Percentiles rank a stretch among this genome's conserved stretches.
Evolutionary conservation across 2,888 invertebrate species (phyloP).

Genomic region (Hydriomena furcata): DNA sequence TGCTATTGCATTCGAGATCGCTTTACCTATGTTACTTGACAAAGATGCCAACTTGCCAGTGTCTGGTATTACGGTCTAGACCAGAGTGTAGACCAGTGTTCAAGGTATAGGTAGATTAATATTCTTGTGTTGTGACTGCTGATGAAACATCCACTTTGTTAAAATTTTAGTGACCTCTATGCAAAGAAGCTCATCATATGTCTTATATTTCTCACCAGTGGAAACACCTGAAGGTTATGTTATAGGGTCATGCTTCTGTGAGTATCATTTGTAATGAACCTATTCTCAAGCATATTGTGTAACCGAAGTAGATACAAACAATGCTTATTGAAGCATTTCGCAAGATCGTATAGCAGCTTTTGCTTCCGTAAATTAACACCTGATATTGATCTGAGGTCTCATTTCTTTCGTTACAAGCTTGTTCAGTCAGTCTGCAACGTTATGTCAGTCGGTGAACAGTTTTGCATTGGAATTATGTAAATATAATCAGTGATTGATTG

Average conservation of each 20-base stretch:
- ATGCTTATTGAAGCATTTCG: conserved; percentile 46
- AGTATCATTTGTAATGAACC: conserved; percentile 2
- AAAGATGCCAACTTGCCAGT: too few species aligned
- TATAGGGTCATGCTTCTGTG: neutral
- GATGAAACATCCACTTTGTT: too few species aligned
- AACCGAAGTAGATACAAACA: conserved; percentile 31
- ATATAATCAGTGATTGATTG: conserved; percentile 2
- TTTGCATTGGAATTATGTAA: conserved; percentile 4
- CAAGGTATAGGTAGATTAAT: too few species aligned
- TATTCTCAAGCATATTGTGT: conserved; percentile 31
- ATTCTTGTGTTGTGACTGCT: too few species aligned
- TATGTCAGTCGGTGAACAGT: conserved; percentile 33
- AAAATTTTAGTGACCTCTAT: too few species aligned
- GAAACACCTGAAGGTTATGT: too few species aligned
- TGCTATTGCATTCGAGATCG: too few species aligned
- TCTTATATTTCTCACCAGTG: too few species aligned
- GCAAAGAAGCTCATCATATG: too few species aligned
- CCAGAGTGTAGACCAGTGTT: too few species aligned
- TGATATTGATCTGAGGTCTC: conserved; percentile 41
- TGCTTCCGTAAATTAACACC: conserved; percentile 50
- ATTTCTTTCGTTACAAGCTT: conserved; percentile 32
- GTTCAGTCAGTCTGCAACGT: conserved; percentile 37
- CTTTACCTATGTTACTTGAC: too few species aligned
- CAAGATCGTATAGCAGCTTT: conserved; percentile 47
- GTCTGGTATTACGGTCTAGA: too few species aligned